Percentiles rank a stretch among this genome's conserved stretches.
phyloP scores from a whole-genome alignment of 2,888 invertebrate genomes.

The Patella ulyssiponensis region DNA sequence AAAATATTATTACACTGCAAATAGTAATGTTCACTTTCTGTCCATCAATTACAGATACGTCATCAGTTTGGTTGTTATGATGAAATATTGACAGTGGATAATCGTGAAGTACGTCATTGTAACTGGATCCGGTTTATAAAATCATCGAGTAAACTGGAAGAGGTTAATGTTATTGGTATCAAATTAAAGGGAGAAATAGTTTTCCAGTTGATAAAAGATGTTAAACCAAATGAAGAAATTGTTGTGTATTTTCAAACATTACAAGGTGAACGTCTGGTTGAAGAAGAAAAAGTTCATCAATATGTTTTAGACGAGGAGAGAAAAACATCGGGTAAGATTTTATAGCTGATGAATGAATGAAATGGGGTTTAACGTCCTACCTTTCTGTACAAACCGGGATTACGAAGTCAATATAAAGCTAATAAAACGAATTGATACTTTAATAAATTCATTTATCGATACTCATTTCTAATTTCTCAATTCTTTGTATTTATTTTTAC shows the following conservation, averaged over 20 bases:
- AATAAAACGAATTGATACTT: no score
- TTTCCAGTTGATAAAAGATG: slow-evolving; percentile 89
- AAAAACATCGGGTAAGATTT: no score
- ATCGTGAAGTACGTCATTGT: slow-evolving; percentile 85
- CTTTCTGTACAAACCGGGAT: no score
- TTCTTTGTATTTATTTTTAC: no score
- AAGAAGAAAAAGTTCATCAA: no score
- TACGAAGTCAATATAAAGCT: no score
- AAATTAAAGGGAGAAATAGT: slow-evolving; percentile 84
- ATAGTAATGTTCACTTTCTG: not conserved
- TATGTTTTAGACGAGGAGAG: no score
- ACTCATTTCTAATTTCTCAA: no score
- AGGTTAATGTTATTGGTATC: slow-evolving; percentile 90
- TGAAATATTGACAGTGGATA: slow-evolving; percentile 82
- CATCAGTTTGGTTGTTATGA: slow-evolving; percentile 92
- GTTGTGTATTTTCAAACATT: slow-evolving; percentile 81
- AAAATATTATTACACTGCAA: not conserved
- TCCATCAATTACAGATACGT: slow-evolving; percentile 79
- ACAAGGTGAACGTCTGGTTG: not conserved
- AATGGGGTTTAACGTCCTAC: no score
- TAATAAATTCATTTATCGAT: no score
- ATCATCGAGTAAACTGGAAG: slow-evolving; percentile 83
- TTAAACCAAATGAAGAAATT: slow-evolving; percentile 89
- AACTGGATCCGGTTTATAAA: slow-evolving; percentile 95
- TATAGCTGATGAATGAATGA: no score